phyloP scores from a whole-genome alignment of 64 coral and sea anemone genomes.

The Pocillopora verrucosa region DNA sequence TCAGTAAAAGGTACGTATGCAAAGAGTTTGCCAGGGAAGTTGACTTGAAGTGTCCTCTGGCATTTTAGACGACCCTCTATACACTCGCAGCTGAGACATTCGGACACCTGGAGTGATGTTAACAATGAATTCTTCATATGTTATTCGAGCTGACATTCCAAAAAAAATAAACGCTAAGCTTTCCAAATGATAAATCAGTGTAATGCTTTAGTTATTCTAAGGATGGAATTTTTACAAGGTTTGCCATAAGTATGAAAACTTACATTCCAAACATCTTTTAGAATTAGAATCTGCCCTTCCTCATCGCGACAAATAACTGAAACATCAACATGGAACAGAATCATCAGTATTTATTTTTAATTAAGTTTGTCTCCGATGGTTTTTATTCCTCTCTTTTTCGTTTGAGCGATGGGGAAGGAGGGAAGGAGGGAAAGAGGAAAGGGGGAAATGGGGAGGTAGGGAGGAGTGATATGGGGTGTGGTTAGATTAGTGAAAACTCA shows the following conservation, averaged over 20 bases:
- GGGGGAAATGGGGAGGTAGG: too few relatives aligned
- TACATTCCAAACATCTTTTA: constrained; percentile 25
- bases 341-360: not conserved
- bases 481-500: not conserved
- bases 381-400: not conserved
- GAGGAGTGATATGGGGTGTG: too few relatives aligned
- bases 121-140: not conserved
- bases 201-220: too few relatives aligned
- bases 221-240: too few relatives aligned
- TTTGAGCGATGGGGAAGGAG: too few relatives aligned
- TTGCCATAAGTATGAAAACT: not conserved
- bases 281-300: constrained; percentile 7
- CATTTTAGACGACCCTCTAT: not conserved
- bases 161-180: too few relatives aligned
- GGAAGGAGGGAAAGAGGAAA: too few relatives aligned
- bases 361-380: not conserved
- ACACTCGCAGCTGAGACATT: constrained; percentile 3
- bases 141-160: too few relatives aligned
- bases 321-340: not conserved
- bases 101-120: not conserved
- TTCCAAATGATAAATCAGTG: too few relatives aligned
- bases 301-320: constrained; percentile 21
- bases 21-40: not conserved
- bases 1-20: constrained; percentile 1
- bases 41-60: not conserved